Conservation (phyloP, 1,140 invertebrate genomes). For the Drosophila punjabiensis region DNA sequence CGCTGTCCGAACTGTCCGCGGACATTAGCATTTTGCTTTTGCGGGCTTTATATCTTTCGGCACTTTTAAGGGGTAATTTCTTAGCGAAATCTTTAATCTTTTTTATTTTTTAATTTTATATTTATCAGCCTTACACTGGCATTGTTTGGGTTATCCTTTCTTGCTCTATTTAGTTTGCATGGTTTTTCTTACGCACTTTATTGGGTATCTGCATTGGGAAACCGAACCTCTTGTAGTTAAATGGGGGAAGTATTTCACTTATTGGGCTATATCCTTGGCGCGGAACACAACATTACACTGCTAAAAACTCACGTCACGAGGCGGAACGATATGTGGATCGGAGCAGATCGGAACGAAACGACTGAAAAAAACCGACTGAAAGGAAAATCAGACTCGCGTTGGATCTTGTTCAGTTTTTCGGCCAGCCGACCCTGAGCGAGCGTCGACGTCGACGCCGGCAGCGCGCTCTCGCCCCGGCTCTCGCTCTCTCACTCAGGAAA, state of each 20-base stretch:
- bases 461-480: conserved; percentile 3
- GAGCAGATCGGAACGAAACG: conserved; percentile 36
- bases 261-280: conserved; percentile 13
- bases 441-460: conserved; percentile 22
- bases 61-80: conserved; percentile 24
- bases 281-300: conserved; percentile 18
- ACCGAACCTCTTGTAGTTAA: not conserved
- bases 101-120: conserved; percentile 10
- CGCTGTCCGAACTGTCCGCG: conserved; percentile 82
- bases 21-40: conserved; percentile 83
- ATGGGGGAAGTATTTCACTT: conserved; percentile 17
- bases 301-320: conserved; percentile 26
- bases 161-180: conserved; percentile 6
- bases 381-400: conserved; percentile 82
- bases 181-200: conserved; percentile 14
- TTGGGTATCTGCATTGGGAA: not conserved
- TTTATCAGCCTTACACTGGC: conserved; percentile 32
- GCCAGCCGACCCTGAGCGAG: conserved; percentile 66
- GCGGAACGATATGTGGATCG: conserved; percentile 3
- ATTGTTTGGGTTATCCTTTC: conserved; percentile 39
- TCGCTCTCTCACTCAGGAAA: conserved; percentile 8
- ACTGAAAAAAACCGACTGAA: conserved; percentile 63
- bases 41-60: conserved; percentile 4
- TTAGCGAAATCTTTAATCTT: not conserved
- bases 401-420: conserved; percentile 84